Base-by-base conservation (phyloP, 2,113 vertebrate genomes). In the Empidonax alnorum region DNA sequence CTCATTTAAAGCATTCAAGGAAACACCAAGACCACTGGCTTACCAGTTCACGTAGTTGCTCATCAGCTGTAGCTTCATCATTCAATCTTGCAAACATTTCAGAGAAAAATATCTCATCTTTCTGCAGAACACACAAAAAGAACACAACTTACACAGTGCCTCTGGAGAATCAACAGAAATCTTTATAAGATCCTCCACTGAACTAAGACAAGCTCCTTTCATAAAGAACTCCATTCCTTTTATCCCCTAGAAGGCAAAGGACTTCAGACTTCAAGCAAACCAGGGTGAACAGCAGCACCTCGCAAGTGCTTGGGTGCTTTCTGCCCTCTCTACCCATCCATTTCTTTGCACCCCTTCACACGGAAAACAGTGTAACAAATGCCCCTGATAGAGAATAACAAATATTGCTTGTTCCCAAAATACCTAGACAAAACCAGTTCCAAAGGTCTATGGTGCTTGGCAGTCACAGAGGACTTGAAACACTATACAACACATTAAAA, bases 51-150 rank as follows among this genome's bases (percentile, higher is more conserved):
- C 98, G 98, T 47, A 98, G 98, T 96, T 99, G 99, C 95, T 98
- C 98, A 81, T 98, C 98, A 69, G 98, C 98, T 17, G 99, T 99
- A 87, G 98, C 98, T 97, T 99, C 99, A 95, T 99, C 99, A 83
- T 98, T 99, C 96, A 99, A 98, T 69, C 99, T 99, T 96, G 99
- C 99, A 98, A 99, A 99, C 93, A 99, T 98, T 98, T 99, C 98
- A 13, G 99, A 99, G 86, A 99, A 97, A 98, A 99, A 99, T 87
- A 98, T 99, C 94, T 99, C 98, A 71, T 99, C 99, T 98, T 99
- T 99, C 99, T 99, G 96, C 6, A 21, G 56, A 49, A 97, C 59
- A 94, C 52, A 90, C 4, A 87, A 97, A 77, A 89, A 84, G 89
- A 94, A 61, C 28, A 87, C 6, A n/a, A 83, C 37, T 94, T 87